Percentiles rank a stretch among this genome's conserved stretches.
These are phyloP conservation scores for Scaptodrosophila lebanonensis DNA, from an alignment of 1,140 invertebrate species.

Conservation along the genomic window DNA sequence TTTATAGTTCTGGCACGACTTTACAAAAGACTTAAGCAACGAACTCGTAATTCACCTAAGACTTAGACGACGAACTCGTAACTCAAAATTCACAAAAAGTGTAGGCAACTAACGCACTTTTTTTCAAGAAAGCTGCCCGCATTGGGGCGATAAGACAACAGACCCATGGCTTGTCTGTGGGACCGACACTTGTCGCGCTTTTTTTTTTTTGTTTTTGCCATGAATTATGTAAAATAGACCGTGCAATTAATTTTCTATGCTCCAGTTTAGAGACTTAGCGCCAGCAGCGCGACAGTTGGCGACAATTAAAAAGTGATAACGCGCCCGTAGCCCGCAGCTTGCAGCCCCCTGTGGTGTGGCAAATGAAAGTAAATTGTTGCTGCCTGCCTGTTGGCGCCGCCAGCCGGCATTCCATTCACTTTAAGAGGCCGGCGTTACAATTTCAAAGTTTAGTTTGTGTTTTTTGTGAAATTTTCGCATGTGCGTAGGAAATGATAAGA, in stretches of 20 bases:
- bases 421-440: neutral
- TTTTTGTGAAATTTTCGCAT: conserved; percentile 56
- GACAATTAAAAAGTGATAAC: conserved; percentile 59
- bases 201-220: conserved; percentile 5
- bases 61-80: conserved; percentile 53
- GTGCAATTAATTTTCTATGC: conserved; percentile 76
- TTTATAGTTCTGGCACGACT: neutral
- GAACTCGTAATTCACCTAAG: conserved; percentile 36
- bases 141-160: too few relatives aligned
- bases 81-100: too few relatives aligned
- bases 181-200: too few relatives aligned
- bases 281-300: conserved; percentile 42
- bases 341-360: conserved; percentile 16
- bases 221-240: conserved; percentile 74
- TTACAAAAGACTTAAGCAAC: conserved; percentile 60
- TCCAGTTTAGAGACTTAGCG: conserved; percentile 50
- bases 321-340: conserved; percentile 42
- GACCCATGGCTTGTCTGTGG: too few relatives aligned
- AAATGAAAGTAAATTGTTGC: conserved; percentile 72
- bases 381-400: conserved; percentile 25
- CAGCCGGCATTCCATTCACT: conserved; percentile 61
- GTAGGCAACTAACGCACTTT: conserved; percentile 13
- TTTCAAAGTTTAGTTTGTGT: conserved; percentile 13
- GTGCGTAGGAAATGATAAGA: conserved; percentile 54
- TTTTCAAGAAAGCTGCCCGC: too few relatives aligned